Evolutionary conservation across 2,113 vertebrate genomes (phyloP), one percentile per base, ranked within the genome.

Genomic region (Mola mola): DNA sequence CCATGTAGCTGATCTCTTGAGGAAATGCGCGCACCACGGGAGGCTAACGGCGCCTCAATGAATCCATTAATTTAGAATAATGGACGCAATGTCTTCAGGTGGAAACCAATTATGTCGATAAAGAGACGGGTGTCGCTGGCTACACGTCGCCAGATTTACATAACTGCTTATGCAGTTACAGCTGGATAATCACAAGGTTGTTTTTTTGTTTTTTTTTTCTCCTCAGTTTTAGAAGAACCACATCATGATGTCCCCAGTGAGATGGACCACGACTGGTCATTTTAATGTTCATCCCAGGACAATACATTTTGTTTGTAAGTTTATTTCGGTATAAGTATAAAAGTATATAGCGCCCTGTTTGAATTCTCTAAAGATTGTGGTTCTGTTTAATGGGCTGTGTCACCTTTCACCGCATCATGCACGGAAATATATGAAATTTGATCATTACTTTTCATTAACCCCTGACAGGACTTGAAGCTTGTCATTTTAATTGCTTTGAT

Each of bases 1-100:
- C 7, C 10, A 2, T 22, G 19, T n/a, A 41, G 50, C 24, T 55
- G 52, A 49, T 56, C 24, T 63, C 6, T 7, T n/a, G 26, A 72
- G 83, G 72, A 70, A 40, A 13, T 85, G 88, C 64, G 38, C 72
- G 80, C 91, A 22, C 90, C 20, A 0, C 46, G 37, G 92, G 94
- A 71, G 89, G 87, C 84, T 82, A 86, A 89, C 81, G 62, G 84
- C 64, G 36, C 68, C 74, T 66, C 77, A 92, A 91, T 86, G 91
- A 86, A 82, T 88, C 88, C 87, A 90, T 90, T 94, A 86, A 91
- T 86, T 88, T 88, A 71, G 72, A 80, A 88, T 91, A 93, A 93
- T 86, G 82, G 84, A 71, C 53, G 36, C 72, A 72, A 86, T 85
- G 89, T 87, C 71, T 76, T 57, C 16, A 66, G 62, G 79, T 86